These are phyloP conservation scores for Apteryx mantelli DNA, from an alignment of 2,113 vertebrate genomes.

Conservation along the genomic window DNA sequence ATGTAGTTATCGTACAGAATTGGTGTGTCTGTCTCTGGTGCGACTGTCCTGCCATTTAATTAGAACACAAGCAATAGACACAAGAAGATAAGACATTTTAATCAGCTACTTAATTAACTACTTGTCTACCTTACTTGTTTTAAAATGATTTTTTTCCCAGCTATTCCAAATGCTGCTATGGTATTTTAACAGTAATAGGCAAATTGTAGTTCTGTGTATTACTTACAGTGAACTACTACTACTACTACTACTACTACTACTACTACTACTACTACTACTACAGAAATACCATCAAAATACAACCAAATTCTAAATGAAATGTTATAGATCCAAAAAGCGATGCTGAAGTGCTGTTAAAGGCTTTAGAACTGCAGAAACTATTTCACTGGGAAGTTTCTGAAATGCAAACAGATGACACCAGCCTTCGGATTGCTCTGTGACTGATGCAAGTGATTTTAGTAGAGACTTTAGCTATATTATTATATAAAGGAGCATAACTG, in stretches of 20 bases:
- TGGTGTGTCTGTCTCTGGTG: accelerated
- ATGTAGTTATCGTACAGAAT: no score
- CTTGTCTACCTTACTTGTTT: not conserved
- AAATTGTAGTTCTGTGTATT: not conserved
- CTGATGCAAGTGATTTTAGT: not conserved
- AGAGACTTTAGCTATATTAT: not conserved
- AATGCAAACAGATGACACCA: not conserved
- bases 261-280: not conserved
- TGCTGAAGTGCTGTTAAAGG: not conserved
- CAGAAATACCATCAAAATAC: not conserved
- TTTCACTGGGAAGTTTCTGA: not conserved
- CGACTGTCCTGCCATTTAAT: accelerated
- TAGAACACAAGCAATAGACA: not conserved
- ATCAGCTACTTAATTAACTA: not conserved
- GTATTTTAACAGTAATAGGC: not conserved
- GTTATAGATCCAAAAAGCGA: not conserved
- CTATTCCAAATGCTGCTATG: not conserved
- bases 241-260: not conserved
- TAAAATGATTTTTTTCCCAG: not conserved
- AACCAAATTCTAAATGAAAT: not conserved
- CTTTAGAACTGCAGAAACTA: not conserved
- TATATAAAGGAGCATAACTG: not conserved
- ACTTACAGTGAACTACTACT: not conserved
- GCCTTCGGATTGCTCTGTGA: not conserved
- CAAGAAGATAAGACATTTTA: not conserved